Evolutionary conservation across 2,888 invertebrate species (phyloP).

Genomic region (Drosophila paracracens): DNA sequence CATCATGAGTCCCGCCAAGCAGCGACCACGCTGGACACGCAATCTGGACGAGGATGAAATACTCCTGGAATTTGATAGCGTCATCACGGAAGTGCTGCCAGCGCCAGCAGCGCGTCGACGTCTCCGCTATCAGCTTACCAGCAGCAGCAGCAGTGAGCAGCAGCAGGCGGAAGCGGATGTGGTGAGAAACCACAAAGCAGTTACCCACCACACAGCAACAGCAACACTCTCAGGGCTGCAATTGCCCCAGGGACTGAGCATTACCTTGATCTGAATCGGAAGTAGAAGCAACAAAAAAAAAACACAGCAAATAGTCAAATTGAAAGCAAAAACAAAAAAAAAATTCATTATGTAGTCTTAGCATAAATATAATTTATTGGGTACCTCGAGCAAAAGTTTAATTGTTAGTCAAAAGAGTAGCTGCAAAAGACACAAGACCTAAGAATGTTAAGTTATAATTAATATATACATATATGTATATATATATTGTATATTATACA

Average conservation of each 20-base stretch:
- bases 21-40: conserved; percentile 79
- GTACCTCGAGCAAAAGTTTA: conserved; percentile 66
- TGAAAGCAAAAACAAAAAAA: conserved; percentile 37
- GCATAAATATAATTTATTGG: conserved; percentile 52
- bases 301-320: conserved; percentile 62
- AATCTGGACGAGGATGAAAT: conserved; percentile 82
- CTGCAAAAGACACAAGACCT: conserved; percentile 60
- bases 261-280: conserved; percentile 65
- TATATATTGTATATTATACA: conserved; percentile 49
- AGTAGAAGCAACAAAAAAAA: background rate
- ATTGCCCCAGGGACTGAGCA: conserved; percentile 77
- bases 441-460: conserved; percentile 73
- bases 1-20: conserved; percentile 82
- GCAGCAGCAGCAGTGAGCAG: conserved; percentile 1
- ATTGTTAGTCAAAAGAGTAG: conserved; percentile 73
- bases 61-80: conserved; percentile 83
- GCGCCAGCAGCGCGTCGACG: conserved; percentile 50
- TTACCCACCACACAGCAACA: conserved; percentile 58
- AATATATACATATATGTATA: conserved; percentile 45
- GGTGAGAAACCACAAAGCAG: conserved; percentile 24
- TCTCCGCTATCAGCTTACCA: conserved; percentile 62
- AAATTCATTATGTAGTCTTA: conserved; percentile 58
- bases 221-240: conserved; percentile 38
- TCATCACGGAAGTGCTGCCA: conserved; percentile 84
- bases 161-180: conserved; percentile 26